These are phyloP conservation scores for Argopecten irradians DNA, from an alignment of 1,140 invertebrate genomes.

Conservation along the genomic window DNA sequence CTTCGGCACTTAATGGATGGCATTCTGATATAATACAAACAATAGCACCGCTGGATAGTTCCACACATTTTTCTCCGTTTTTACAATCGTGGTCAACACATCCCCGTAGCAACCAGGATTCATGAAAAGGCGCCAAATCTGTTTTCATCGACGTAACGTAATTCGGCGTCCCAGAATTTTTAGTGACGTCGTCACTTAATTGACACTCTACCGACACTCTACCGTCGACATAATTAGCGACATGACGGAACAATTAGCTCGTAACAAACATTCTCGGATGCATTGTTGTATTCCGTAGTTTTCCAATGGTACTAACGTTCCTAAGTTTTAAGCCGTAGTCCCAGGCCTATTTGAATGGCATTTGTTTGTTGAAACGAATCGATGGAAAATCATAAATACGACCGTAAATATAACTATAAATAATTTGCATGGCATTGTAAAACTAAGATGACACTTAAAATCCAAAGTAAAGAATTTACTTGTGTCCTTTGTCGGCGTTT, in stretches of 20 bases:
- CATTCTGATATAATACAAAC: neutral
- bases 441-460: too few relatives aligned
- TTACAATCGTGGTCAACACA: neutral
- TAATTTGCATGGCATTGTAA: neutral
- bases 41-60: neutral
- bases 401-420: neutral
- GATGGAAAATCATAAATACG: neutral
- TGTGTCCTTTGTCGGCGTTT: too few relatives aligned
- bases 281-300: neutral
- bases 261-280: neutral
- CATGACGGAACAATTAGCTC: neutral
- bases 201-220: neutral
- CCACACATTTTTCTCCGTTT: neutral
- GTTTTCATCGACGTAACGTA: neutral
- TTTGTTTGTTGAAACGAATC: neutral
- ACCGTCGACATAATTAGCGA: neutral
- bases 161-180: neutral
- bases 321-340: neutral
- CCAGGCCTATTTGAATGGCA: neutral
- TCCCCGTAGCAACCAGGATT: neutral
- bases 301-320: neutral
- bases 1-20: neutral
- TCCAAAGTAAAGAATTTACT: too few relatives aligned
- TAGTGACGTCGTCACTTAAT: neutral
- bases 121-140: neutral